Evolutionary conservation across 2,888 invertebrate species (phyloP), one percentile per base, ranked within the genome.

Genomic region (Danaus chrysippus): DNA sequence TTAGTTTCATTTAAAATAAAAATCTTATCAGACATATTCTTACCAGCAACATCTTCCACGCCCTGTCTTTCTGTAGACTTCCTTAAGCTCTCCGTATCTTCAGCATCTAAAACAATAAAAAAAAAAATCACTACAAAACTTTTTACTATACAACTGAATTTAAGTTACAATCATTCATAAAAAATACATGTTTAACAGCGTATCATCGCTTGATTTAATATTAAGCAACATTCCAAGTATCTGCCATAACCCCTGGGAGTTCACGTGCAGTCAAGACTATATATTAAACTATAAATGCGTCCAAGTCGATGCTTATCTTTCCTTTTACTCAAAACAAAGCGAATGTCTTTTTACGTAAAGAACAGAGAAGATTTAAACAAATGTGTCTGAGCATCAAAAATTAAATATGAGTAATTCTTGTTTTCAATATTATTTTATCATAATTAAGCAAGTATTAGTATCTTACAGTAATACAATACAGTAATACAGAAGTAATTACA

Each of bases 251-350:
- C 44, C 59, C 17, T 46, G 59, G 59, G 59, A 54, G 54, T 44
- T 55, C 23, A 61, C 49, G 78, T 73, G 73, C 70, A 76, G 77
- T 81, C 77, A 75, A 78, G 78, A 46, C 46, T 13, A 17, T 74
- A 17, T 74, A 77, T 72, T 75, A 73, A 81, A 83, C 81, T 81
- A 77, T 77, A 76, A 77, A 79, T 78, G 77, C 78, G 78, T 78
- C 73, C 71, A 77, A 76, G 71, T 72, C 71, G 52, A 68, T 68
- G 73, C 74, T 77, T 78, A 73, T 71, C 67, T 71, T 71, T 70
- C 70, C 69, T 73, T 64, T 65, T 71, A 78, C 78, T 73, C 69
- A 73, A 73, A 75, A 70, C 64, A 74, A 73, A 59, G 68, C 69
- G 70, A 66, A 71, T 71, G 74, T 72, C 70, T 76, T 62, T 70